These are phyloP conservation scores for Thymallus thymallus DNA, from an alignment of 2,113 vertebrate genomes.

Conservation along the genomic window DNA sequence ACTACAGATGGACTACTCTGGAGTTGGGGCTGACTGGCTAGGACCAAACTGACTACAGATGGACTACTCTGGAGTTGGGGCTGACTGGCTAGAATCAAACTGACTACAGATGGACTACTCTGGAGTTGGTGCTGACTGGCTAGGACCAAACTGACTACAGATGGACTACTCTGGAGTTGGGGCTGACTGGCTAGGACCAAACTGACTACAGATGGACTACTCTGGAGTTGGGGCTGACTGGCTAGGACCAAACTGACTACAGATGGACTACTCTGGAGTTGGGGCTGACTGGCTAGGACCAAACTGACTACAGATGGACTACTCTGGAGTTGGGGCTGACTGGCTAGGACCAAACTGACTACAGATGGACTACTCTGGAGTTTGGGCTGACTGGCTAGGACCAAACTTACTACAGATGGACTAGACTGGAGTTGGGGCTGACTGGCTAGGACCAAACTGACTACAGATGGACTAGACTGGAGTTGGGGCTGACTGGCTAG, in stretches of 20 bases:
- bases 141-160: constrained; percentile 20
- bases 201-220: constrained; percentile 18
- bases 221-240: constrained; percentile 69
- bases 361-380: too few species aligned
- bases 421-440: constrained; percentile 57
- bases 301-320: constrained; percentile 23
- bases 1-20: constrained; percentile 2
- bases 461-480: too few species aligned
- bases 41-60: not conserved
- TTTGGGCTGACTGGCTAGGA: constrained; percentile 11
- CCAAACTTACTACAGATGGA: constrained; percentile 27
- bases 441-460: constrained; percentile 63
- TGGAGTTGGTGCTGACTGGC: constrained; percentile 73
- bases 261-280: too few species aligned
- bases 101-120: constrained; percentile 10
- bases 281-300: constrained; percentile 23
- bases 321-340: constrained; percentile 62
- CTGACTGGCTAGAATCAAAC: constrained; percentile 35
- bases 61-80: too few species aligned
- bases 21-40: constrained; percentile 74
- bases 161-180: too few species aligned
- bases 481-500: constrained; percentile 1
- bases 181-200: constrained; percentile 31
- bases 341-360: constrained; percentile 58
- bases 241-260: constrained; percentile 43